phyloP scores from a whole-genome alignment of 1,140 invertebrate genomes.

The Drosophila truncata region DNA sequence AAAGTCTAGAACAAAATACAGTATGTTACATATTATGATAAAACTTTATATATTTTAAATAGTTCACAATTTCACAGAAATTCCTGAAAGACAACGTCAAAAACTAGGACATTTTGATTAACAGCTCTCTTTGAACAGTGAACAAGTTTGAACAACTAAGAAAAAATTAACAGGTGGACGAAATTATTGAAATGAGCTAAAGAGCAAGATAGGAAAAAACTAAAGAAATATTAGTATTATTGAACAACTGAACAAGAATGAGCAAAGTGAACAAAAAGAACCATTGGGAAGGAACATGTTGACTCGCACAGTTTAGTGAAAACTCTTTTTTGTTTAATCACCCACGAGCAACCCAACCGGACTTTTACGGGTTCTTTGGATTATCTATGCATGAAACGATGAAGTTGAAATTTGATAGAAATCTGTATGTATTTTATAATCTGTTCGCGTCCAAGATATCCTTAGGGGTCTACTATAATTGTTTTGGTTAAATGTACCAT shows the following conservation, averaged over 20 bases:
- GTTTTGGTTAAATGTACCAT: constrained; percentile 69
- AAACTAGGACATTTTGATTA: not conserved
- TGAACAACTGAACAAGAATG: not conserved
- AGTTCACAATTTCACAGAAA: not conserved
- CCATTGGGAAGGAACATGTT: not conserved
- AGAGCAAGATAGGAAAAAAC: not conserved
- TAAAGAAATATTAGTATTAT: not conserved
- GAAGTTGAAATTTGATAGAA: constrained; percentile 1
- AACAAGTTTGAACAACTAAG: not conserved
- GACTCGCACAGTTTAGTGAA: too few relatives aligned
- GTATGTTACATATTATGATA: not conserved
- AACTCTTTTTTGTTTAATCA: too few relatives aligned
- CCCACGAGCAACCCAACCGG: not conserved
- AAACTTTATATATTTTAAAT: not conserved
- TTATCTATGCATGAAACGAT: not conserved
- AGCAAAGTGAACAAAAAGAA: not conserved
- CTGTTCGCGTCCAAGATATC: not conserved
- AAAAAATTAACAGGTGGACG: not conserved
- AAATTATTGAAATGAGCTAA: not conserved
- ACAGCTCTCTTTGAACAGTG: not conserved
- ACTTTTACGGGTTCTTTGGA: not conserved
- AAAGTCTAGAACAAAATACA: not conserved
- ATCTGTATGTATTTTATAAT: not conserved
- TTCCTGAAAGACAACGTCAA: not conserved
- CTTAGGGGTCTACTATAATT: constrained; percentile 34